These are phyloP conservation scores for Etheostoma perlongum DNA, from an alignment of 2,797 vertebrate species.

Conservation along the genomic window DNA sequence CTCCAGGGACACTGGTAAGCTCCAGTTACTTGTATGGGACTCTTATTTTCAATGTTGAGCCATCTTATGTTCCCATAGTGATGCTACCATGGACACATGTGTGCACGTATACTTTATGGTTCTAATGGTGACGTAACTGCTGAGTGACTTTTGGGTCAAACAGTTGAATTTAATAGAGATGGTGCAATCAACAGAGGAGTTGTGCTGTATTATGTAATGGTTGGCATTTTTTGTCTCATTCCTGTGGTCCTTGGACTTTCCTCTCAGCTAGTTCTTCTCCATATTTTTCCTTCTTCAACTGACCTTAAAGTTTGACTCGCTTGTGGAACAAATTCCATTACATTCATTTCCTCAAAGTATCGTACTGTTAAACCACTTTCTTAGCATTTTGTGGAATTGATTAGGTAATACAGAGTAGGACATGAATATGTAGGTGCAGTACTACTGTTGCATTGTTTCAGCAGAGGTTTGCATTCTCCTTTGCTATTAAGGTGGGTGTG, in stretches of 20 bases:
- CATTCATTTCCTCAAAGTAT: neutral
- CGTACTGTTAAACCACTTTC: neutral
- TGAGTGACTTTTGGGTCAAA: neutral
- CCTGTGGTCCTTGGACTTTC: conserved; percentile 64
- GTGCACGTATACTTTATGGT: neutral
- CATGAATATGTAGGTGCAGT: neutral
- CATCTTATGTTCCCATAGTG: neutral
- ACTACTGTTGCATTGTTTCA: neutral
- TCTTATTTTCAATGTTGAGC: neutral
- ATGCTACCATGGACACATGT: neutral
- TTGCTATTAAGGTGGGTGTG: conserved; percentile 38
- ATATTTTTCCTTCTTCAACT: conserved; percentile 3
- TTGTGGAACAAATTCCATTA: conserved; percentile 8
- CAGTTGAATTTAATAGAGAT: neutral
- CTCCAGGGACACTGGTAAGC: neutral
- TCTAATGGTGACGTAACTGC: neutral
- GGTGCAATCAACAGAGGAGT: conserved; percentile 16
- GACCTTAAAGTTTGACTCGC: conserved; percentile 27
- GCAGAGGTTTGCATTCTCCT: neutral
- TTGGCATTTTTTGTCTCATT: conserved; percentile 63
- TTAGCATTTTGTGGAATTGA: neutral
- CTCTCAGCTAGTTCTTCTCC: conserved; percentile 26
- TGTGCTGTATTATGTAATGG: conserved; percentile 64
- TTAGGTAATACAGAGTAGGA: too few relatives aligned
- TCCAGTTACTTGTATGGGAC: neutral